Evolutionary conservation across 92 coral and sea anemone species (phyloP).

Genomic region (Palythoa grandis): DNA sequence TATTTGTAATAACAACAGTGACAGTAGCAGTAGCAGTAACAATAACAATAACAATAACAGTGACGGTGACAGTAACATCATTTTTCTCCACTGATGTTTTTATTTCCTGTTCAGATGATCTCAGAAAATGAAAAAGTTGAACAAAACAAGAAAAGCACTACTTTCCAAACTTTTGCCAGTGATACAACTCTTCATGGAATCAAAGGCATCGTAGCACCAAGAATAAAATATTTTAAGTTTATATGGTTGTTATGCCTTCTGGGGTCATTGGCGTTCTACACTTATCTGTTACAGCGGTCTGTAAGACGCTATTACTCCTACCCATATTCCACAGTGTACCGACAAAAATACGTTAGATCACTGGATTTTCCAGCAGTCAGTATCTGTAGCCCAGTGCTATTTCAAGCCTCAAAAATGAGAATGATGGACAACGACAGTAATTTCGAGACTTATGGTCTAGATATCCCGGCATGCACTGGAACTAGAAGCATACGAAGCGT

Average conservation of each 20-base stretch:
- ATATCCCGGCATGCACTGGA: slow-evolving; percentile 32
- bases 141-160: background rate
- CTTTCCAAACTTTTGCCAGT: slow-evolving; percentile 10
- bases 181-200: slow-evolving; percentile 42
- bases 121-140: background rate
- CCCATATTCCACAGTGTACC: slow-evolving; percentile 24
- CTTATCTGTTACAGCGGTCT: slow-evolving; percentile 32
- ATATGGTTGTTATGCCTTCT: slow-evolving; percentile 24
- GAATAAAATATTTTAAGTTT: slow-evolving; percentile 22
- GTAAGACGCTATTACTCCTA: slow-evolving; percentile 31
- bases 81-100: too few species aligned
- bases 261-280: slow-evolving; percentile 5
- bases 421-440: background rate
- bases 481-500: background rate
- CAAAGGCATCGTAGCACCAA: slow-evolving; percentile 28
- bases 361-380: slow-evolving; percentile 38
- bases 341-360: background rate
- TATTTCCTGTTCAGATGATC: background rate
- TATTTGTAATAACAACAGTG: too few species aligned
- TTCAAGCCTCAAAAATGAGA: background rate
- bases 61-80: too few species aligned
- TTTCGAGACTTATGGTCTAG: background rate
- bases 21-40: too few species aligned
- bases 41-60: too few species aligned
- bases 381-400: slow-evolving; percentile 17